Base-by-base conservation (phyloP, 1,140 invertebrate species). In the Pseudachorutes palmiensis region DNA sequence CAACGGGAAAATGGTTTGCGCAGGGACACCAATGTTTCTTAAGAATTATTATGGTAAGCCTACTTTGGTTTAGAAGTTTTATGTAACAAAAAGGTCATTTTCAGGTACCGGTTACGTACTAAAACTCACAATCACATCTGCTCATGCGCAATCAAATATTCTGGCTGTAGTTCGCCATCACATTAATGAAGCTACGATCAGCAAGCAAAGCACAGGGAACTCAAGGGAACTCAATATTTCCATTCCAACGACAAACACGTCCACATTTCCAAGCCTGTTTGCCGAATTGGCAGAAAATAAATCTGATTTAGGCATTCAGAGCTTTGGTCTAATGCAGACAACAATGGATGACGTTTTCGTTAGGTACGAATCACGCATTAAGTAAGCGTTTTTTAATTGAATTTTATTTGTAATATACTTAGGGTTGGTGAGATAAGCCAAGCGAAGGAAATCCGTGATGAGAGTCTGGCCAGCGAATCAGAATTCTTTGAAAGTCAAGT, bases 301-400 rank as follows among this genome's bases (percentile, higher is more conserved):
- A 68, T 75, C 77, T 0, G 73, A 81, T 32, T 76, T 91, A 3
- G 86, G 85, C 0, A 85, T 94, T 55, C 79, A 83, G 26, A 87
- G 86, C 28, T 88, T 89, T 70, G 90, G 90, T 1, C 84, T 91
- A 0, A 88, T 88, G 0, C 82, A 89, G 1, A 89, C 89, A 9
- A 92, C 90, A 0, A 81, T 94, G 74, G 91, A 94, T 76, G 89
- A 93, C 79, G 90, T 94, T 12, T 93, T 93, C 75, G 76, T 93
- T 22, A 89, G 87, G 88, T 90, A 78, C 79, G 80, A 74, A 2
- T n/a, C 19, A 26, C 12, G 2, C 12, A 16, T 22, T 19, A 14
- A 29, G 60, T n/a, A 5, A 57, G 5, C 32, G 3, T 29, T 5
- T 12, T 57, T 9, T 19, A 9, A n/a, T 3, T 19, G 30, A 14